phyloP scores from a whole-genome alignment of 2,888 invertebrate genomes.

The Orchesellides sinensis region DNA sequence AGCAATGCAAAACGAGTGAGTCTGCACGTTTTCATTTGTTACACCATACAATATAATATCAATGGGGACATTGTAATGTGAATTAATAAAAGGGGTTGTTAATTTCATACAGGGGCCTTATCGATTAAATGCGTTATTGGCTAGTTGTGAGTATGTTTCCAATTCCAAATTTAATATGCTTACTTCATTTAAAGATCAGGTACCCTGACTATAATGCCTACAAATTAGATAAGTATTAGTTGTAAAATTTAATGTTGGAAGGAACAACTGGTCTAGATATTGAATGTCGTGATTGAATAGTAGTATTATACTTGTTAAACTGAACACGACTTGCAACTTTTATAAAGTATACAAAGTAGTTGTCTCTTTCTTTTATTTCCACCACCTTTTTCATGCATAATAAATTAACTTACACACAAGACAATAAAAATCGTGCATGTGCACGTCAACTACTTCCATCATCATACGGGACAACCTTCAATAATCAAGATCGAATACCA shows the following conservation, averaged over 20 bases:
- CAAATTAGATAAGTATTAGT: neutral
- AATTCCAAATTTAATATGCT: too few relatives aligned
- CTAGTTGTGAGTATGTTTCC: too few relatives aligned
- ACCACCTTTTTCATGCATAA: constrained; percentile 3
- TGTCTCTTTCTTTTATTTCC: neutral
- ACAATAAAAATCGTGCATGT: neutral
- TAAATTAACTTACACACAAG: neutral
- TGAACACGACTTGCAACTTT: neutral
- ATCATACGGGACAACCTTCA: constrained; percentile 47
- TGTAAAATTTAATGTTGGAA: neutral
- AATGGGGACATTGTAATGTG: neutral
- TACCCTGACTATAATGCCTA: too few relatives aligned
- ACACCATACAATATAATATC: too few relatives aligned
- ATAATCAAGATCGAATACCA: constrained; percentile 22
- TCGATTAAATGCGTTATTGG: too few relatives aligned
- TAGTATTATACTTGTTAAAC: too few relatives aligned
- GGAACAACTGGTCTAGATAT: neutral
- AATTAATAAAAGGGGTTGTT: too few relatives aligned
- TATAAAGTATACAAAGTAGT: neutral
- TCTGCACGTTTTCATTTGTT: too few relatives aligned
- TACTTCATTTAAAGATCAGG: too few relatives aligned
- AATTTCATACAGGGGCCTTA: too few relatives aligned
- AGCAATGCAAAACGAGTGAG: too few relatives aligned
- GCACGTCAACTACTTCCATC: neutral
- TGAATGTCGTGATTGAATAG: neutral